Percentiles rank a stretch among this genome's conserved stretches.
phyloP scores from a whole-genome alignment of 2,113 vertebrate species.

The Ammodytes marinus region DNA sequence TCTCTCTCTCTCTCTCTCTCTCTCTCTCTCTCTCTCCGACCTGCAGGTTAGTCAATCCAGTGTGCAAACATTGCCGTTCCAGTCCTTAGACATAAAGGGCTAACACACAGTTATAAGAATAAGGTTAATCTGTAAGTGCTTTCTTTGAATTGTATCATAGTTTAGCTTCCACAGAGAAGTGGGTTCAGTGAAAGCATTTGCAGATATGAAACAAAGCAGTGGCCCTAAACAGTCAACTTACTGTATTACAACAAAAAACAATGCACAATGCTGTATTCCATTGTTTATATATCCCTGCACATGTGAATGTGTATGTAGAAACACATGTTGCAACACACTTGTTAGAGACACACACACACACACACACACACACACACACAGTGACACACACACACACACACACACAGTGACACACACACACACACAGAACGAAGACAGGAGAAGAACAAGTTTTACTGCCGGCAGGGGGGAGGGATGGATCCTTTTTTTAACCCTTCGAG shows the following conservation, averaged over 20 bases:
- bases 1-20: no score
- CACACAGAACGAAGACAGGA: slow-evolving; percentile 73
- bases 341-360: slow-evolving; percentile 47
- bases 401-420: slow-evolving; percentile 52
- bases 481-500: slow-evolving; percentile 79
- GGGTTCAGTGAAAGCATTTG: background rate
- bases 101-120: slow-evolving; percentile 65
- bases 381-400: slow-evolving; percentile 57
- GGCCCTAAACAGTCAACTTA: background rate
- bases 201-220: slow-evolving; percentile 27
- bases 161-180: slow-evolving; percentile 21
- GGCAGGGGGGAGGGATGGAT: slow-evolving; percentile 77
- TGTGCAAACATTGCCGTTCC: slow-evolving; percentile 71
- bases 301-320: slow-evolving; percentile 58
- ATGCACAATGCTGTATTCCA: slow-evolving; percentile 6
- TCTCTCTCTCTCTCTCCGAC: slow-evolving; percentile 14
- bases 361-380: slow-evolving; percentile 53
- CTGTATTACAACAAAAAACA: slow-evolving; percentile 4
- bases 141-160: slow-evolving; percentile 29
- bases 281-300: slow-evolving; percentile 53
- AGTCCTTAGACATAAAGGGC: slow-evolving; percentile 51
- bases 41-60: slow-evolving; percentile 55
- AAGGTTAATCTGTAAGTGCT: slow-evolving; percentile 38
- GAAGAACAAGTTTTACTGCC: slow-evolving; percentile 86
- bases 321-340: slow-evolving; percentile 69